Evolutionary conservation across 2,797 vertebrate genomes (phyloP), one percentile per base, ranked within the genome.

Genomic region (Gouania willdenowi): DNA sequence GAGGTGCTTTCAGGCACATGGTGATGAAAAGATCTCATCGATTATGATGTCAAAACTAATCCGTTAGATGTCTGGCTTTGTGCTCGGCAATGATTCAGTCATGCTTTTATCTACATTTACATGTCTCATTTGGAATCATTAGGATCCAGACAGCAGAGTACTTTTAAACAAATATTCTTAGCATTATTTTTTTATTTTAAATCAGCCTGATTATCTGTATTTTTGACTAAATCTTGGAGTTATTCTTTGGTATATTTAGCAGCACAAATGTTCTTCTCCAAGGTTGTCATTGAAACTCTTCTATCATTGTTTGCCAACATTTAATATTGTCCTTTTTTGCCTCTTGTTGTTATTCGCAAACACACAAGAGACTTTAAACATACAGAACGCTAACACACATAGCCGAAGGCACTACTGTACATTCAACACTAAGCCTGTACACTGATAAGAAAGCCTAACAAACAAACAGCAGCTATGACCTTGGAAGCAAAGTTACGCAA

Each of bases 31-130:
- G 41, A 47, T 33, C 41, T 60, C 43, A 60, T 52, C 61, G 75
- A 72, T 77, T 63, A 71, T n/a, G 11, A 49, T 63, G 66, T 63
- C 62, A 57, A 57, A 66, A 57, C 23, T 44, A 53, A 73, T n/a
- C 32, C 52, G 51, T 71, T 48, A 66, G 56, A 53, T 38, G 58
- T 66, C 54, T 10, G 5, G 43, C 38, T 24, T 33, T 5, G 44
- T 21, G 29, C 41, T 45, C 10, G 37, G 48, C 35, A 52, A 33
- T 44, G 56, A 71, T 66, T 59, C 27, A 65, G 59, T 45, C 55
- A 20, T 15, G 11, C 19, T 55, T 53, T 63, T 35, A 54, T 79
- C 60, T 54, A 6, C 49, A 21, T 70, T 28, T 52, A 48, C 24
- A 31, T 23, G 8, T 61, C 66, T 36, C n/a, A n/a, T n/a, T n/a